phyloP scores from a whole-genome alignment of 1,140 invertebrate species.

The Phthorimaea operculella region DNA sequence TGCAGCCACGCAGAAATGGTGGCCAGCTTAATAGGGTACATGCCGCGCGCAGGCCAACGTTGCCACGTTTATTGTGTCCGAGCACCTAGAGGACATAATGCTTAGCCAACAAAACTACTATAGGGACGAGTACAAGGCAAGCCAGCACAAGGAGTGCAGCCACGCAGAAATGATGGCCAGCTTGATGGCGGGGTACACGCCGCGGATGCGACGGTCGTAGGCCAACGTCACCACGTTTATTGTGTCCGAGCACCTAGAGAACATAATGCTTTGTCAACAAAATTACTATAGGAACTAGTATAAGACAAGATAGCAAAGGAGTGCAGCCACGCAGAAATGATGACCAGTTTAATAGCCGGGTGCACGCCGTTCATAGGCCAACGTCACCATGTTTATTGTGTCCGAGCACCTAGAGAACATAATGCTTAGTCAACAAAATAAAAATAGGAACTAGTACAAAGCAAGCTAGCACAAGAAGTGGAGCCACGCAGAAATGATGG shows the following conservation, averaged over 20 bases:
- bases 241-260: constrained; percentile 46
- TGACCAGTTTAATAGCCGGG: constrained; percentile 43
- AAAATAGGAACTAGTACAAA: too few relatives aligned
- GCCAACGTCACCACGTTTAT: constrained; percentile 46
- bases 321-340: constrained; percentile 55
- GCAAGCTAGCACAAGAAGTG: constrained; percentile 60
- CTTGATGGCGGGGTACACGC: constrained; percentile 46
- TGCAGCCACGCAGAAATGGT: constrained; percentile 56
- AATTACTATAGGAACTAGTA: too few relatives aligned
- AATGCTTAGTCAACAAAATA: too few relatives aligned
- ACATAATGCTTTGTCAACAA: too few relatives aligned
- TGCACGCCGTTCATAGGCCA: constrained; percentile 50
- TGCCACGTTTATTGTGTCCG: constrained; percentile 48
- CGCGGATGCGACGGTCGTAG: too few relatives aligned
- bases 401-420: constrained; percentile 48
- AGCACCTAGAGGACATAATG: too few relatives aligned
- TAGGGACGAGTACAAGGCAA: too few relatives aligned
- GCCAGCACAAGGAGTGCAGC: constrained; percentile 59
- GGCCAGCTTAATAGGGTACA: constrained; percentile 46
- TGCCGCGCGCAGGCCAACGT: constrained; percentile 42
- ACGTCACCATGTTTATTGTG: constrained; percentile 46
- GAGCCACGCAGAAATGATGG: constrained; percentile 52
- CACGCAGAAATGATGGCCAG: constrained; percentile 51
- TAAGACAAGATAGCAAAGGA: too few relatives aligned
- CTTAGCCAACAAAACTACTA: too few relatives aligned